Conservation (phyloP, 53 echinoderm and acorn worm genomes). For the Zoroaster sp. region DNA sequence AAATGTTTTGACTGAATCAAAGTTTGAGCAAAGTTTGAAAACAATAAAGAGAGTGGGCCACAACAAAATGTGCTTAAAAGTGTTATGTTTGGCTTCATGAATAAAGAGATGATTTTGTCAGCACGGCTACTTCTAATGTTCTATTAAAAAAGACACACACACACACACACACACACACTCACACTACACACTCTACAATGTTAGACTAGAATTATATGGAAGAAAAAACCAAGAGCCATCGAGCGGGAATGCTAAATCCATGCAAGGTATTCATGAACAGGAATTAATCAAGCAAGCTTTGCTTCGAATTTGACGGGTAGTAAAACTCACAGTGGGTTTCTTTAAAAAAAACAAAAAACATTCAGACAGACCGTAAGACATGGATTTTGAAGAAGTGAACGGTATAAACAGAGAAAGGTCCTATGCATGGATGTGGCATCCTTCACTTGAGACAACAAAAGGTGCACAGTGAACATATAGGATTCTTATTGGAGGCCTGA, state of each 20-base stretch:
- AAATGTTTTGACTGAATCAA: no score
- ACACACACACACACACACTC: no score
- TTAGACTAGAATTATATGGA: constrained; percentile 23
- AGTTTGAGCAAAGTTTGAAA: no score
- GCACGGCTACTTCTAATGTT: constrained; percentile 28
- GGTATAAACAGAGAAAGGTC: not conserved
- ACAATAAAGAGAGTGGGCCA: not conserved
- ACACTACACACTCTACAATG: constrained; percentile 21
- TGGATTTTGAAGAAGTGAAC: not conserved
- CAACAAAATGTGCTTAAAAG: not conserved
- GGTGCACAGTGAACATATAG: not conserved
- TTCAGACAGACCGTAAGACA: not conserved
- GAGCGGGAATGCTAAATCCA: constrained; percentile 44
- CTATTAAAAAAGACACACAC: constrained; percentile 18
- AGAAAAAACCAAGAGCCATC: not conserved
- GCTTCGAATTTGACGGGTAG: not conserved
- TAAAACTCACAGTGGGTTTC: not conserved
- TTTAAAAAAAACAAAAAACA: not conserved
- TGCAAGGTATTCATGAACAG: not conserved
- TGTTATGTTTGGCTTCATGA: constrained; percentile 17
- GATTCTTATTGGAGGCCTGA: no score
- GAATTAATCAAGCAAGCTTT: not conserved
- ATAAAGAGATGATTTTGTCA: constrained; percentile 27
- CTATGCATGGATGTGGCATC: constrained; percentile 26
- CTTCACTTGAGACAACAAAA: not conserved